phyloP scores from a whole-genome alignment of 2,888 invertebrate genomes.

The Cerastis rubricosa region DNA sequence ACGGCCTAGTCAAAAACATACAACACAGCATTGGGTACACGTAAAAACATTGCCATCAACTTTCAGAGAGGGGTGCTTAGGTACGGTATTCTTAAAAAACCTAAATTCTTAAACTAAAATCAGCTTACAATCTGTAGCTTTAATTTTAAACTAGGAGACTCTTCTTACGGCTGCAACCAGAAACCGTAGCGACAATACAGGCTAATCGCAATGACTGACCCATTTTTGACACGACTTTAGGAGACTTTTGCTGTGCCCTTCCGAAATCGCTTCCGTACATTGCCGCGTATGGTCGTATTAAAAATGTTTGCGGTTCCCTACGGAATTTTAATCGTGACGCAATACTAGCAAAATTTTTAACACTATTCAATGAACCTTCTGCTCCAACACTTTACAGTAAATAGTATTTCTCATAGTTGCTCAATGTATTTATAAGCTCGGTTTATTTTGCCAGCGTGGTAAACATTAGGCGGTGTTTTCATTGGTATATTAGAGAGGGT shows the following conservation, averaged over 20 bases:
- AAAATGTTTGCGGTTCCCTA: background rate
- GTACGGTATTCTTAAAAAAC: background rate
- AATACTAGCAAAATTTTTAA: background rate
- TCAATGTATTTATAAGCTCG: constrained; percentile 61
- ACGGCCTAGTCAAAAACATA: background rate
- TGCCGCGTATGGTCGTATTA: background rate
- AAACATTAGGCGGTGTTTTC: constrained; percentile 61
- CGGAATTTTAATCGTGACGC: background rate
- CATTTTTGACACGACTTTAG: background rate
- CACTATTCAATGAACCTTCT: constrained; percentile 33
- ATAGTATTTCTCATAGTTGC: constrained; percentile 41
- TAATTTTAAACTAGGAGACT: background rate
- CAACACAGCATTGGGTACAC: background rate
- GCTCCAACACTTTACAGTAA: background rate
- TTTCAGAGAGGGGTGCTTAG: background rate
- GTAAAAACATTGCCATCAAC: background rate
- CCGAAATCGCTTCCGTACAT: background rate
- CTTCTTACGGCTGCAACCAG: background rate
- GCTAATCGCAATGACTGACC: background rate
- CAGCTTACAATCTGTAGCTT: background rate
- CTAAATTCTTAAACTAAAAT: background rate
- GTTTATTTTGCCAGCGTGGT: constrained; percentile 54
- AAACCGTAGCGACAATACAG: background rate
- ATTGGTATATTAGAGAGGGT: constrained; percentile 49
- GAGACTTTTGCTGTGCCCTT: background rate